Evolutionary conservation across 2,797 vertebrate genomes (phyloP).

Genomic region (Mareca penelope): DNA sequence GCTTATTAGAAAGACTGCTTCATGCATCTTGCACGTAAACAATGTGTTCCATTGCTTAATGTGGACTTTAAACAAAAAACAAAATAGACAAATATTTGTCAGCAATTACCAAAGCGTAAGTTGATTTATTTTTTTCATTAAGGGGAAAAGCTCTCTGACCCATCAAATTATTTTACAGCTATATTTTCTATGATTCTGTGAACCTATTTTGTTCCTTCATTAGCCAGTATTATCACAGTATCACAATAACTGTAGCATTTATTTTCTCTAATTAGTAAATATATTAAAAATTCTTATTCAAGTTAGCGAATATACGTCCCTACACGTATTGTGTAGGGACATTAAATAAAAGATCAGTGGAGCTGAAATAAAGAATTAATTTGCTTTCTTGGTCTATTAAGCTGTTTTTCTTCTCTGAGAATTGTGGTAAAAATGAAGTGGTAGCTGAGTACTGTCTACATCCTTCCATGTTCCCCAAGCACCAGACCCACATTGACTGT

Average conservation of each 20-base stretch:
- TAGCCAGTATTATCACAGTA: neutral
- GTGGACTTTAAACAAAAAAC: neutral
- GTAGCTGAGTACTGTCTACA: neutral
- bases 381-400: neutral
- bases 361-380: neutral
- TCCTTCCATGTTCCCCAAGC: neutral
- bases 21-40: neutral
- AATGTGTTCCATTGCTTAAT: neutral
- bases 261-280: neutral
- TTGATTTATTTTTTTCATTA: neutral
- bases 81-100: neutral
- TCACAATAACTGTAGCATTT: neutral
- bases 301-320: neutral
- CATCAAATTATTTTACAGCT: neutral
- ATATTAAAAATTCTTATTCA: neutral
- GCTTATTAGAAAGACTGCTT: neutral
- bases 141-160: neutral
- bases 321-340: neutral
- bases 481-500: neutral
- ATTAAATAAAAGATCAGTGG: neutral
- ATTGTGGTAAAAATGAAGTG: neutral
- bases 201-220: neutral
- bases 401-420: neutral
- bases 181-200: neutral
- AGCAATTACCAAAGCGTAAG: neutral